A percentile compares a stretch with the other conserved stretches of the same genome.
Evolutionary conservation across 2,797 vertebrate species (phyloP).

Genomic region (Molossus alvarezi): DNA sequence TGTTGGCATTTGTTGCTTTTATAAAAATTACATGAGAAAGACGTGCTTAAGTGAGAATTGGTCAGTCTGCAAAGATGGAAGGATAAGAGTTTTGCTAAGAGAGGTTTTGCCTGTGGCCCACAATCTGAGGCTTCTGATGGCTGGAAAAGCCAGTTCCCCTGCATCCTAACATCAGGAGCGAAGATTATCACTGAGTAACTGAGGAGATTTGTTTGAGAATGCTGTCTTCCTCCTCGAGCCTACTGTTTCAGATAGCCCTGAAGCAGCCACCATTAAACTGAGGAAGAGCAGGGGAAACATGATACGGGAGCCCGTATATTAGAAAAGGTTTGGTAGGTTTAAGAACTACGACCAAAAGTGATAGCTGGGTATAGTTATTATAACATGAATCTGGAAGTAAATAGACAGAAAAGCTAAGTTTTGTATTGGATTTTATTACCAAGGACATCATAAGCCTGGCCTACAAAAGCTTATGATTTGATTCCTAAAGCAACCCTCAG

Average conservation of each 20-base stretch:
- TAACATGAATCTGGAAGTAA: constrained; percentile 7
- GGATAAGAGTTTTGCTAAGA: neutral
- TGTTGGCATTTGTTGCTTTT: constrained; percentile 14
- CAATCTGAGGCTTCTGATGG: neutral
- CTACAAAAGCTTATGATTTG: constrained; percentile 13
- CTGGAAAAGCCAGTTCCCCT: neutral
- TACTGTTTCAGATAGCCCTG: neutral
- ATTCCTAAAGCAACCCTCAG: constrained; percentile 7
- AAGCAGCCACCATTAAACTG: neutral
- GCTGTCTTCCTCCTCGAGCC: neutral
- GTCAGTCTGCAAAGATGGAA: neutral
- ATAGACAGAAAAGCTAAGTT: constrained; percentile 11
- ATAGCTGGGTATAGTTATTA: neutral
- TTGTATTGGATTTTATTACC: constrained; percentile 50
- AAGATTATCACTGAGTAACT: neutral
- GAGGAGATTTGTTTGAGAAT: neutral
- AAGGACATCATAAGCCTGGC: neutral
- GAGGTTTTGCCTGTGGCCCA: neutral
- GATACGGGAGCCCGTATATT: neutral
- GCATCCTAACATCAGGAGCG: neutral
- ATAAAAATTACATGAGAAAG: neutral
- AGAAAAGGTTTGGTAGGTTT: neutral
- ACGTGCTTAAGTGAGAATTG: neutral
- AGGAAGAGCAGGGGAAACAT: neutral
- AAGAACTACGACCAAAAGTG: constrained; percentile 16